A percentile compares a stretch with the other conserved stretches of the same genome.
Conservation (phyloP, 2,797 vertebrate species). For the Neosilurus hyrtlii region DNA sequence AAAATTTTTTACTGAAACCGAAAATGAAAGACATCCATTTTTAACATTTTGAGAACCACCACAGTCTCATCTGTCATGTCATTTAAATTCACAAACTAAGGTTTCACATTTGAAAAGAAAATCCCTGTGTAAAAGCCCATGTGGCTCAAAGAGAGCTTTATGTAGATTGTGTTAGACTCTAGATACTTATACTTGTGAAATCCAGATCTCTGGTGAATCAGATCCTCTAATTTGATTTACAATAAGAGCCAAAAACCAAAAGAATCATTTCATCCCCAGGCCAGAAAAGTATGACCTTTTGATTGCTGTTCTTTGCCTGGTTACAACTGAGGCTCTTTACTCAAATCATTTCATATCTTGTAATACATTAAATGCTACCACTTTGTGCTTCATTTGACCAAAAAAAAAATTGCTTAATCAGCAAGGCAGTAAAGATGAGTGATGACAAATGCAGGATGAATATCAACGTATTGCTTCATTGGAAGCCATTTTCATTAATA, state of each 20-base stretch:
- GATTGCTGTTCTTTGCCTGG: not conserved
- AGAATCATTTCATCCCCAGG: not conserved
- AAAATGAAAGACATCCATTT: constrained; percentile 12
- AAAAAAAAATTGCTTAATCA: not conserved
- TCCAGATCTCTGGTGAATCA: not conserved
- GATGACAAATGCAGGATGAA: not conserved
- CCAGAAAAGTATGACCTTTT: not conserved
- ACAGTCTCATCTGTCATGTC: not conserved
- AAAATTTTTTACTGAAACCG: not conserved
- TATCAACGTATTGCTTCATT: too few relatives aligned
- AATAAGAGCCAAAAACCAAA: not conserved
- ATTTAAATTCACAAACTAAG: not conserved
- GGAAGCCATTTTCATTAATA: not conserved
- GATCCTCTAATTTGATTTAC: not conserved
- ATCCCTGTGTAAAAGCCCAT: not conserved
- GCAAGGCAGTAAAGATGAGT: not conserved
- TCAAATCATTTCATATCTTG: not conserved
- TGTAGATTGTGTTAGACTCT: not conserved
- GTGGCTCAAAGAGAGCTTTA: not conserved
- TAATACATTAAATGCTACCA: not conserved
- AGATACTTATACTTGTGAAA: not conserved
- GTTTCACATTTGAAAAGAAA: not conserved
- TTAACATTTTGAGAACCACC: not conserved
- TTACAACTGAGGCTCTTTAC: not conserved
- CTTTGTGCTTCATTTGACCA: too few relatives aligned